These are phyloP conservation scores for Raillietiella orientalis DNA, from an alignment of 2,888 invertebrate species.

Conservation along the genomic window DNA sequence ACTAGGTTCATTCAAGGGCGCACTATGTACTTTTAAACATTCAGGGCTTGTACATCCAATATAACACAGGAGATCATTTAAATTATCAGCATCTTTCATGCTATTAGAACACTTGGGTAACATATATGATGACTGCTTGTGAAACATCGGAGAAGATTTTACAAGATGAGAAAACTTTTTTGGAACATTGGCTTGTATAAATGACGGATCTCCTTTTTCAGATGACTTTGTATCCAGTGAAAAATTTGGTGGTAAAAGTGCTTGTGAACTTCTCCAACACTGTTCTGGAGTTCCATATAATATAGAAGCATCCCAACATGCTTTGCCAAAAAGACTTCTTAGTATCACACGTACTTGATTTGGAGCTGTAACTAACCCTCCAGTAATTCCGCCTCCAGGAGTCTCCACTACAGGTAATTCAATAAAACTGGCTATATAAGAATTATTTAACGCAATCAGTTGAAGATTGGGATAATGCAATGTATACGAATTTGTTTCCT, in stretches of 20 bases:
- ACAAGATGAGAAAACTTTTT: too few relatives aligned
- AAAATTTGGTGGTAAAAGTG: background rate
- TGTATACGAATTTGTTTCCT: conserved; percentile 30
- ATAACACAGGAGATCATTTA: conserved; percentile 64
- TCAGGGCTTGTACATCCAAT: conserved; percentile 75
- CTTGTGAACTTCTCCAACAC: background rate
- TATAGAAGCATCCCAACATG: conserved; percentile 82
- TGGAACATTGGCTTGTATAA: too few relatives aligned
- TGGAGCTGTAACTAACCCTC: conserved; percentile 40
- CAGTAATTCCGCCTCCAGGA: conserved; percentile 39
- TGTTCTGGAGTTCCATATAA: conserved; percentile 21
- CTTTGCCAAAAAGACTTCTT: conserved; percentile 70
- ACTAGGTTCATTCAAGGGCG: background rate
- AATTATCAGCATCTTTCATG: conserved; percentile 58
- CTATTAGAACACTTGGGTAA: conserved; percentile 47
- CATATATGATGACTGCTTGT: too few relatives aligned
- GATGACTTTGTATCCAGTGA: background rate
- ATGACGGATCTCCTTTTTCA: too few relatives aligned
- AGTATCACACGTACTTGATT: conserved; percentile 46
- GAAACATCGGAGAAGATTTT: too few relatives aligned
- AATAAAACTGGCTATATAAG: conserved; percentile 50
- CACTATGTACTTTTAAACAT: conserved; percentile 6
- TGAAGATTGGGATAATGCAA: conserved; percentile 47
- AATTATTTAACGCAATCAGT: conserved; percentile 45
- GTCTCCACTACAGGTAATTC: conserved; percentile 55